These are phyloP conservation scores for Rhamphomyia laevipes DNA, from an alignment of 2,888 invertebrate species.

Conservation along the genomic window DNA sequence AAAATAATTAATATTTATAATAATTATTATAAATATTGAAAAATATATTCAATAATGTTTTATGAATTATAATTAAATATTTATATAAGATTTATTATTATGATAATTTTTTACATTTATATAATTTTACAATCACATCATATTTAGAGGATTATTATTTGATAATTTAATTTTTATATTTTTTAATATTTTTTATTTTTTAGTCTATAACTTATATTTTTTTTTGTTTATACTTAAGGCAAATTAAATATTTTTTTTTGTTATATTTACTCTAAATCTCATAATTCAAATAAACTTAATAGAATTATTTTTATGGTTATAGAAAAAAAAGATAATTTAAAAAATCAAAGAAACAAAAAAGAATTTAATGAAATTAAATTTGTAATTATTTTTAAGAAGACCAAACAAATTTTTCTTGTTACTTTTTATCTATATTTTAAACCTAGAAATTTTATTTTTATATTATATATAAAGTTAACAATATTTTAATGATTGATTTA, in stretches of 20 bases:
- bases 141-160: background rate
- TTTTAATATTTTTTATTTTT: background rate
- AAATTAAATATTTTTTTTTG: background rate
- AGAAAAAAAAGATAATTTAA: no score
- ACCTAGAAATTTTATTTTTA: no score
- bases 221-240: background rate
- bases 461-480: no score
- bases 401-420: no score
- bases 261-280: no score
- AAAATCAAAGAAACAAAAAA: no score
- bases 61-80: background rate
- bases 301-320: no score
- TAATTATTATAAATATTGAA: background rate
- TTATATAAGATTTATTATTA: background rate
- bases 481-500: no score
- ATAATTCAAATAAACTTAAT: no score
- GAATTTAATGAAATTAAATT: no score
- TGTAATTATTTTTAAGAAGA: no score
- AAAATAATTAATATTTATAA: background rate
- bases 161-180: background rate
- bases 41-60: background rate
- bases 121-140: background rate
- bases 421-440: no score
- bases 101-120: background rate
- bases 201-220: background rate